Conservation (phyloP, 2,113 vertebrate species). For the Leptobrachium leishanense region DNA sequence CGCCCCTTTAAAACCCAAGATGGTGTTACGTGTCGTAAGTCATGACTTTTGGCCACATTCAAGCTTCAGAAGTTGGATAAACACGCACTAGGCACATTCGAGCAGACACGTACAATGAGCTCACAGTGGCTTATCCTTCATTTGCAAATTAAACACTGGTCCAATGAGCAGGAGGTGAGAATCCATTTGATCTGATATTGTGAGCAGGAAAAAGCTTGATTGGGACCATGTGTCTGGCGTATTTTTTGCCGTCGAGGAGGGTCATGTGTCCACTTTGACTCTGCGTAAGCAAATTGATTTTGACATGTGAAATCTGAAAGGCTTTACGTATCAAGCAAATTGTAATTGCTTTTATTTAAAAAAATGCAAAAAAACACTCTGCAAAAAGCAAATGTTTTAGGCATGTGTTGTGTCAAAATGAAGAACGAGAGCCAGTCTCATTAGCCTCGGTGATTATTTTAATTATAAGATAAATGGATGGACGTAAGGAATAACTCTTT, state of each 20-base stretch:
- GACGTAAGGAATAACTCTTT: too few species aligned
- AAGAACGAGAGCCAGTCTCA: background rate
- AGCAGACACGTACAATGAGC: too few species aligned
- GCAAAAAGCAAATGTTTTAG: background rate
- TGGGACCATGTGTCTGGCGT: conserved; percentile 26
- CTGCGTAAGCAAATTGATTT: conserved; percentile 24
- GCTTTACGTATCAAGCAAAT: conserved; percentile 23
- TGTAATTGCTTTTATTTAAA: background rate
- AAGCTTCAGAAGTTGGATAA: too few species aligned
- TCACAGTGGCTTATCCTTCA: background rate
- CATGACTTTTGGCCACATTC: too few species aligned
- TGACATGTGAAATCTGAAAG: conserved; percentile 33
- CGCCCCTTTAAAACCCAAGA: too few species aligned
- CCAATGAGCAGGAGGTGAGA: conserved; percentile 19
- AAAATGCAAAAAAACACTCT: background rate
- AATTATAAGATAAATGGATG: background rate
- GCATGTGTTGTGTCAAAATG: background rate
- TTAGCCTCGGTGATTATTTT: background rate
- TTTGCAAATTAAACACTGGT: background rate
- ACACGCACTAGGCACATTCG: too few species aligned
- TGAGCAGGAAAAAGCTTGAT: conserved; percentile 5
- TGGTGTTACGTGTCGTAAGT: too few species aligned
- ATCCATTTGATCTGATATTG: conserved; percentile 5
- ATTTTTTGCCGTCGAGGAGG: background rate
- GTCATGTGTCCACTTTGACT: conserved; percentile 6